phyloP scores from a whole-genome alignment of 2,888 invertebrate species.

The Coronaproctus castanopsis region DNA sequence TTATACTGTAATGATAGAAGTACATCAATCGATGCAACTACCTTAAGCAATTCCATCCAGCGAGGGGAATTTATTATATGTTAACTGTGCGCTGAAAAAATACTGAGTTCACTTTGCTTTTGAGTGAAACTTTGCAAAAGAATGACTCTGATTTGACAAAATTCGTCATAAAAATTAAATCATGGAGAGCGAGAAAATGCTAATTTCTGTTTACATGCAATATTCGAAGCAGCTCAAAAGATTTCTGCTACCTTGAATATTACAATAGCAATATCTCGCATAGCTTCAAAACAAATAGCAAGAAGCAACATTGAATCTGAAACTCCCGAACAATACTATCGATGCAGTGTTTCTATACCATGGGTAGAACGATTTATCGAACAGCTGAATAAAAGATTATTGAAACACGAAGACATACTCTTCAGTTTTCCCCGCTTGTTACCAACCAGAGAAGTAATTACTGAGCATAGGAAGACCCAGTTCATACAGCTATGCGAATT shows the following conservation, averaged over 20 bases:
- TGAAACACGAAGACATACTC: background rate
- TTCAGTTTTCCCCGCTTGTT: background rate
- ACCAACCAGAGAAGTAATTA: background rate
- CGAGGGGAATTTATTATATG: background rate
- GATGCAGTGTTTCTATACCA: background rate
- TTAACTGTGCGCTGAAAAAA: background rate
- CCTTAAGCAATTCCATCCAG: background rate
- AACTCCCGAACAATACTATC: background rate
- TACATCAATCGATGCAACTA: background rate
- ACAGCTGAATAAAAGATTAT: background rate
- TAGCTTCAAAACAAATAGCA: background rate
- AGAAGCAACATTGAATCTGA: too few species aligned
- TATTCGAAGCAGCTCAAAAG: background rate
- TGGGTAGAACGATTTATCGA: background rate
- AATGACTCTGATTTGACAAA: background rate
- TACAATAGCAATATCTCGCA: background rate
- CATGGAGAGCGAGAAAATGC: background rate
- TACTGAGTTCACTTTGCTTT: background rate
- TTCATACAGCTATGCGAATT: background rate
- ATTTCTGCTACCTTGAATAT: background rate
- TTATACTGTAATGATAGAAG: background rate
- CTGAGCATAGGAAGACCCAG: background rate
- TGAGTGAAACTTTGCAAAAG: background rate
- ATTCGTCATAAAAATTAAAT: background rate
- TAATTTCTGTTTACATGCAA: background rate